phyloP scores from a whole-genome alignment of 2,113 vertebrate genomes.

The Emydura subglobosa region DNA sequence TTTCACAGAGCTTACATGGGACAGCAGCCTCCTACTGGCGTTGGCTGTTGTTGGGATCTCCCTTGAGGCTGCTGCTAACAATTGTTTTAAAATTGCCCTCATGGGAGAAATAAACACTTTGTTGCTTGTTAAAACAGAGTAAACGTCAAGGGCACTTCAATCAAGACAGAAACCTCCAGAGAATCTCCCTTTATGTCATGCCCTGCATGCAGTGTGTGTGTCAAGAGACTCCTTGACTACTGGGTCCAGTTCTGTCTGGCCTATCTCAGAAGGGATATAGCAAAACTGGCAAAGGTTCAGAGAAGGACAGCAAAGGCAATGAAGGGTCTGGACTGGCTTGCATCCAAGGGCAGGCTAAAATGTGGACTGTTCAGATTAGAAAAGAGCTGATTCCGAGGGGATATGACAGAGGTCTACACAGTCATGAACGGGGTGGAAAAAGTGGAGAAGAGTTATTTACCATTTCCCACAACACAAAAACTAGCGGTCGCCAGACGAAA shows the following conservation, averaged over 20 bases:
- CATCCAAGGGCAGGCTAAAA: neutral
- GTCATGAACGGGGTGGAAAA: too few relatives aligned
- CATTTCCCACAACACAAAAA: too few relatives aligned
- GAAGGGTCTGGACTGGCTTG: neutral
- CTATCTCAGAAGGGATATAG: neutral
- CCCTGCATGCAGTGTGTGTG: fast-evolving
- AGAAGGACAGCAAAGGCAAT: neutral
- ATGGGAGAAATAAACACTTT: neutral
- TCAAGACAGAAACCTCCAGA: neutral
- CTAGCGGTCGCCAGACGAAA: too few relatives aligned
- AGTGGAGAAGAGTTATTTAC: too few relatives aligned
- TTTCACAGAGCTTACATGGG: neutral
- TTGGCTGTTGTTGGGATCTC: neutral
- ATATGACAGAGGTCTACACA: too few relatives aligned
- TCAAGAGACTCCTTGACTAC: neutral
- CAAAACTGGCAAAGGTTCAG: neutral
- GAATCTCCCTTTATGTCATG: neutral
- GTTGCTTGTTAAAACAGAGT: neutral
- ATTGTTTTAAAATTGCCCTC: neutral
- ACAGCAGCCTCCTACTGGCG: neutral
- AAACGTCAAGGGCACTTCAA: neutral
- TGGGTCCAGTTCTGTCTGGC: neutral
- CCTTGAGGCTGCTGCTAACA: neutral
- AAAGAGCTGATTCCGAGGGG: too few relatives aligned
- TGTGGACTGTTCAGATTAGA: too few relatives aligned